Evolutionary conservation across 2,888 invertebrate species (phyloP).

Genomic region (Drosophila lutescens): DNA sequence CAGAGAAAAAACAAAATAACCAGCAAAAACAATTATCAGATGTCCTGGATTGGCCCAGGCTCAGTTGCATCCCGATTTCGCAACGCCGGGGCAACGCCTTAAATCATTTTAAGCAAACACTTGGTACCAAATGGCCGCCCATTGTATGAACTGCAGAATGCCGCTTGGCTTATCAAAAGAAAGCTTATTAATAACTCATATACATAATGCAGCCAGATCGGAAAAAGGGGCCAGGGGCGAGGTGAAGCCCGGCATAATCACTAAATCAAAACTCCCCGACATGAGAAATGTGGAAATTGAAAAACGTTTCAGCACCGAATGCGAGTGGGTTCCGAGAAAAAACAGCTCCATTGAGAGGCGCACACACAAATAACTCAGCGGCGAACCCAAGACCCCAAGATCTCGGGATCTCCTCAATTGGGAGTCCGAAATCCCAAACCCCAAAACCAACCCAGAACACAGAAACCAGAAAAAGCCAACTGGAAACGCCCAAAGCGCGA

Average conservation of each 20-base stretch:
- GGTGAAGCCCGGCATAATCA: constrained; percentile 52
- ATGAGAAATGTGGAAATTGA: constrained; percentile 79
- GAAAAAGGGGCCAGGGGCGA: constrained; percentile 1
- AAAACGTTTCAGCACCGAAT: constrained; percentile 54
- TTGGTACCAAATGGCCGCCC: constrained; percentile 52
- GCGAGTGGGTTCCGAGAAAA: constrained; percentile 39
- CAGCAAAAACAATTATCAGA: constrained; percentile 56
- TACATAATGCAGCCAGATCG: constrained; percentile 37
- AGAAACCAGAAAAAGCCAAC: constrained; percentile 39
- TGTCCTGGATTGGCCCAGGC: constrained; percentile 60
- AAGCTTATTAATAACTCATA: constrained; percentile 74
- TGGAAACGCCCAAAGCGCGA: constrained; percentile 75
- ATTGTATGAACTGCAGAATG: constrained; percentile 49
- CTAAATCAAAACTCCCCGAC: constrained; percentile 69
- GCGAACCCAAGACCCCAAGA: constrained; percentile 21
- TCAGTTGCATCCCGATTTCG: constrained; percentile 17
- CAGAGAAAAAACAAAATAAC: constrained; percentile 1
- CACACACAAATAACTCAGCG: constrained; percentile 38
- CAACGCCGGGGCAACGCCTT: constrained; percentile 56
- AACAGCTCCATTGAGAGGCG: constrained; percentile 32
- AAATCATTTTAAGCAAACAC: constrained; percentile 70
- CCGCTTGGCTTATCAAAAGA: constrained; percentile 65
- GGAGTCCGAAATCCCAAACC: no score
- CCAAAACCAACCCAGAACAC: constrained; percentile 1
- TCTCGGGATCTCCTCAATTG: neutral